phyloP scores from a whole-genome alignment of 2,888 invertebrate genomes.

The Maniola hyperantus region DNA sequence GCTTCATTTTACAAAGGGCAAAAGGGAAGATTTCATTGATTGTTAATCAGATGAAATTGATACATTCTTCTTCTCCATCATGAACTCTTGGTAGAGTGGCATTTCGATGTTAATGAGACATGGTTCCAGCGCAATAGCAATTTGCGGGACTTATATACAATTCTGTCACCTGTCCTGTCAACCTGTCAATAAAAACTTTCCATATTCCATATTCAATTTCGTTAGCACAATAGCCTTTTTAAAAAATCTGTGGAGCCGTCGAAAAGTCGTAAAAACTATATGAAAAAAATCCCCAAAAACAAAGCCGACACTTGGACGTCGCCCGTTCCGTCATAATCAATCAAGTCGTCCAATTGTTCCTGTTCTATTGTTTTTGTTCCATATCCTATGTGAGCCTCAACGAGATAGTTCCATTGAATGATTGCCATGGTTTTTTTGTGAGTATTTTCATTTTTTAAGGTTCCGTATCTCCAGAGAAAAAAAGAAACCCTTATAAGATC shows the following conservation, averaged over 20 bases:
- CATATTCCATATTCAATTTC: background rate
- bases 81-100: no score
- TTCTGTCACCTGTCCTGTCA: no score
- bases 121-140: background rate
- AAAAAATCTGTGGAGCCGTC: background rate
- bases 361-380: conserved; percentile 29
- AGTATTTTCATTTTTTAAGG: background rate
- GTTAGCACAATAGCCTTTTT: background rate
- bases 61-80: no score
- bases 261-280: conserved; percentile 10
- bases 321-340: conserved; percentile 40
- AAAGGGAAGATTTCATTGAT: no score
- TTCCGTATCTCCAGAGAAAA: no score
- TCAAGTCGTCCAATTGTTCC: conserved; percentile 37
- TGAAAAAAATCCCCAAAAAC: conserved; percentile 16
- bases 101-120: no score
- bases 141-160: no score
- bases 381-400: conserved; percentile 5
- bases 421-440: conserved; percentile 12
- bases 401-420: conserved; percentile 19
- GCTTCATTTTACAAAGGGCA: background rate
- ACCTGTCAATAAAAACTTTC: background rate
- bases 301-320: conserved; percentile 12
- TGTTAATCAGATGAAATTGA: no score
- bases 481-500: no score